Base-by-base conservation (phyloP, 92 coral and sea anemone genomes). In the Galaxea fascicularis region DNA sequence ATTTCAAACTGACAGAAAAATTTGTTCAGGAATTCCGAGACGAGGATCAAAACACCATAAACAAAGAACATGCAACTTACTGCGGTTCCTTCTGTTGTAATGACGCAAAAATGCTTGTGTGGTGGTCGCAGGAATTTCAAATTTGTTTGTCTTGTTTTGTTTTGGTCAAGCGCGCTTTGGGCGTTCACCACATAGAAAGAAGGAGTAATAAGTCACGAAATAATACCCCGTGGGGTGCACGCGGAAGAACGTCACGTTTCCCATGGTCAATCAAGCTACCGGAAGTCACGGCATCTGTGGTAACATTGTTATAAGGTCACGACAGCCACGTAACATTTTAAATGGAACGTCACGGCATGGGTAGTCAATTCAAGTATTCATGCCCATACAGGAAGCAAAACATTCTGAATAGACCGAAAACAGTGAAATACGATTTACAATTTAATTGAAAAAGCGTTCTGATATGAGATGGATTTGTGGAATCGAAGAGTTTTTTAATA, bases 11-110 rank as follows among this genome's bases (percentile, higher is more conserved):
- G 46, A 44, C 22, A 52, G 39, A 76, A 56, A 30, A 12, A 15
- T 24, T 44, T 59, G 58, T 10, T 44, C 58, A 49, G 74, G 65
- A 79, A 79, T 79, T 66, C 31, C 31, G 28, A 39, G 16, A 47
- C 16, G 0, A 22, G 12, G 27, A n/a, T 20, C 31, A 1, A 1
- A 16, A 46, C 4, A 10, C 8, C 11, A 30, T 22, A 17, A 1
- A 66, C 84, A 41, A 65, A 27, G 52, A 51, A 51, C 22, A 21
- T 10, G 17, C 14, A 45, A 79, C 73, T 39, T 31, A 51, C 64
- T 57, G 47, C 27, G 63, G 26, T 53, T 46, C 62, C 25, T 49
- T 25, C 63, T 28, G 28, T 0, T 13, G 59, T 25, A n/a, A 3
- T 49, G 51, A 47, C 26, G 29, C 13, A 29, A 31, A 31, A 25